These are phyloP conservation scores for Cantharis lateralis DNA, from an alignment of 2,888 invertebrate genomes.

Conservation along the genomic window DNA sequence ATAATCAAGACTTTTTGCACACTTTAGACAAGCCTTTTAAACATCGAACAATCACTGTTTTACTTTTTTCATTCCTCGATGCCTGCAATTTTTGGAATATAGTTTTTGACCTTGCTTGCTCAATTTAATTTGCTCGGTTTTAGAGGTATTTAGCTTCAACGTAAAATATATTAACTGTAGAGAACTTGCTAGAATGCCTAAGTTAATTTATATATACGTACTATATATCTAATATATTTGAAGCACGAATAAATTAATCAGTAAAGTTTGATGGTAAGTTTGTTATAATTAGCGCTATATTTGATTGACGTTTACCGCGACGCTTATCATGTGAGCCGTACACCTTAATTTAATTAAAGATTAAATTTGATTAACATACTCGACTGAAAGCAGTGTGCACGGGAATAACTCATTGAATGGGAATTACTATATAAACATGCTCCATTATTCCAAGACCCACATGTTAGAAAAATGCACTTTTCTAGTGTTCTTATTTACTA, in stretches of 20 bases:
- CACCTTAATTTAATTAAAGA: constrained; percentile 39
- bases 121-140: constrained; percentile 1
- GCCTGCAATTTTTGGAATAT: not conserved
- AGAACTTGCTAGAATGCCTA: constrained; percentile 9
- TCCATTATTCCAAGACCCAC: not conserved
- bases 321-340: constrained; percentile 31
- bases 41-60: not conserved
- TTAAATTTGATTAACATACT: constrained; percentile 28
- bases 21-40: not conserved
- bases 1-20: not conserved
- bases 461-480: constrained; percentile 18
- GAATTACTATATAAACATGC: constrained; percentile 7
- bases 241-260: constrained; percentile 32
- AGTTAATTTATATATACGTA: constrained; percentile 25
- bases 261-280: constrained; percentile 34
- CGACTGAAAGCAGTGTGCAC: constrained; percentile 16
- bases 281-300: constrained; percentile 37
- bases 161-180: not conserved
- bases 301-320: constrained; percentile 36
- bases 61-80: not conserved
- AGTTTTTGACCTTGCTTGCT: not conserved
- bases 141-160: not conserved
- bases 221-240: constrained; percentile 28
- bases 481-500: constrained; percentile 26
- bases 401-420: constrained; percentile 21